Percentiles rank a stretch among this genome's conserved stretches.
Evolutionary conservation across 1,140 invertebrate species (phyloP).

Genomic region (Zophobas morio): DNA sequence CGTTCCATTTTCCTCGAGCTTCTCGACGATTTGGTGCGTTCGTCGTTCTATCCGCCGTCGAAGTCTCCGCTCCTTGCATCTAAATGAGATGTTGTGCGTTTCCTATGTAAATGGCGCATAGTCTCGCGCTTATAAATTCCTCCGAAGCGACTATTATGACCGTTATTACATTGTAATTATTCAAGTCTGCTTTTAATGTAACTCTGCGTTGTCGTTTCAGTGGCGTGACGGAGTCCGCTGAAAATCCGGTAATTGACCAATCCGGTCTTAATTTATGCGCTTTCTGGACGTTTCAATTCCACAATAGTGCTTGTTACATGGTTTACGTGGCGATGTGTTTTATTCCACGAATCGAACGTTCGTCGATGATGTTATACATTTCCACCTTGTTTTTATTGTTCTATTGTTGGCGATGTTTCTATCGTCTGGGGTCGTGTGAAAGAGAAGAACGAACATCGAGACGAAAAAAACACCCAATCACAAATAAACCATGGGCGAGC

Average conservation of each 20-base stretch:
- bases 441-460: not conserved
- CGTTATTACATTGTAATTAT: slow-evolving; percentile 17
- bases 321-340: slow-evolving; percentile 38
- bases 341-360: slow-evolving; percentile 32
- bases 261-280: slow-evolving; percentile 33
- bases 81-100: not conserved
- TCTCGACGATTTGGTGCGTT: too few species aligned
- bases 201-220: not conserved
- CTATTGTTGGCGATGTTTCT: slow-evolving; percentile 21
- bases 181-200: not conserved
- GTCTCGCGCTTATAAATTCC: slow-evolving; percentile 1
- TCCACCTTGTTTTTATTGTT: slow-evolving; percentile 36
- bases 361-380: slow-evolving; percentile 35
- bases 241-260: slow-evolving; percentile 29
- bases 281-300: slow-evolving; percentile 27
- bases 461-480: slow-evolving; percentile 31
- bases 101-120: slow-evolving; percentile 16
- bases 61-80: too few species aligned
- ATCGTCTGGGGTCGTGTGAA: slow-evolving; percentile 33
- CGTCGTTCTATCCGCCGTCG: too few species aligned
- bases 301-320: slow-evolving; percentile 26
- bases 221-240: slow-evolving; percentile 7
- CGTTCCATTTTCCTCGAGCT: too few species aligned
- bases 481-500: slow-evolving; percentile 36
- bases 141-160: slow-evolving; percentile 7